Base-by-base conservation (phyloP, 2,888 invertebrate species). In the Drosophila tripunctata region DNA sequence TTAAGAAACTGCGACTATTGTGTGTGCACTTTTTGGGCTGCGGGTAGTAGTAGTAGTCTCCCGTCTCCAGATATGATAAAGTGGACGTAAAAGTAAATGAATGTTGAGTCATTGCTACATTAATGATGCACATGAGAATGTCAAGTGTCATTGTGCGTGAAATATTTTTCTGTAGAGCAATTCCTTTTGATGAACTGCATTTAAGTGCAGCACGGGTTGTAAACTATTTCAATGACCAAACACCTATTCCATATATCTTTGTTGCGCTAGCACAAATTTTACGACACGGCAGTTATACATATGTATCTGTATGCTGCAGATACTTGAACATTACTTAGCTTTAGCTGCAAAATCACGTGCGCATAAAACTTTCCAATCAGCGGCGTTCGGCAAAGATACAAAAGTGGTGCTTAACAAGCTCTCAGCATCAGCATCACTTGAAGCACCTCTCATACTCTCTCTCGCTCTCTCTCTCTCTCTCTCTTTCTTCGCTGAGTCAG, bases 361-460 rank as follows among this genome's bases (percentile, higher is more conserved):
- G 79, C 82, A 85, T 79, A 82, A 82, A 82, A 85, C 85, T 85
- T 85, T 82, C 79, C 82, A 85, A 85, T 85, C 82, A 82, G 75
- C 85, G 60, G 10, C 30, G 51, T 21, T 43, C 55, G 48, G 50
- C 50, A 52, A n/a, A 58, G 51, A 24, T 55, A 61, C 72, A 62
- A 62, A 61, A 55, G 74, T 69, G 74, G 65, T 80, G 74, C 83
- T 83, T 83, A 83, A 83, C 86, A 83, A 83, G 80, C 86, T 85
- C 69, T 75, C 86, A 78, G 67, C 65, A 56, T 75, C 86, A 78
- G 67, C 65, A 56, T 45, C 45, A 70, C 57, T 47, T 41, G 35
- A 55, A 63, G 47, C 15, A 45, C 40, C 12, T 43, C 43, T n/a
- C 43, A 10, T 6, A 30, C 31, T 19, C 31, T 14, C 8, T 19